Percentiles rank a stretch among this genome's conserved stretches.
Conservation (phyloP, 2,797 vertebrate species). For the Carduelis carduelis region DNA sequence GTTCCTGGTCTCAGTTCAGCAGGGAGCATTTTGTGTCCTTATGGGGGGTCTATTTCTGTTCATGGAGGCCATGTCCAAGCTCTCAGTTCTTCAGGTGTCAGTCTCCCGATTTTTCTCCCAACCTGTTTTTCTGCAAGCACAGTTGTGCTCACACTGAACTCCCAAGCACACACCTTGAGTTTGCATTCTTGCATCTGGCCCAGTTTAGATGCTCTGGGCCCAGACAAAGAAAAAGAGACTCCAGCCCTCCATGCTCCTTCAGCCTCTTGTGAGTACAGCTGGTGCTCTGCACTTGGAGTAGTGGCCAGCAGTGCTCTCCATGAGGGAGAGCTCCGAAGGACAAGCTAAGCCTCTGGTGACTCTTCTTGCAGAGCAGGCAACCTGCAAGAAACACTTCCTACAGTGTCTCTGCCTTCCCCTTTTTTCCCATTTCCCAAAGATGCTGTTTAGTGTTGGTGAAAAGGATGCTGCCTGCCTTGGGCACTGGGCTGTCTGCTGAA, state of each 20-base stretch:
- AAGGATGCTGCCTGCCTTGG: neutral
- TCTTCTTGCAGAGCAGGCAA: neutral
- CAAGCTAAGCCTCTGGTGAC: rapidly evolving
- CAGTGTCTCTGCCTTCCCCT: neutral
- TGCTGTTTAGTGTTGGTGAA: neutral
- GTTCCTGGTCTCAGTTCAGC: neutral
- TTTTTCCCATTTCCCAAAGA: neutral
- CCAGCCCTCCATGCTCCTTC: neutral
- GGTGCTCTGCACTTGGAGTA: neutral
- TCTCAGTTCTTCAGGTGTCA: neutral
- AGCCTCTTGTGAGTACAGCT: neutral
- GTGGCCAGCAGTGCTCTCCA: neutral
- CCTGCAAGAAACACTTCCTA: neutral
- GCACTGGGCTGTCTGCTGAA: neutral
- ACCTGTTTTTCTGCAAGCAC: neutral
- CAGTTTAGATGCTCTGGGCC: neutral
- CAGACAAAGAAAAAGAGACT: neutral
- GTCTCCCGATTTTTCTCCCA: neutral
- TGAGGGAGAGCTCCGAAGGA: neutral
- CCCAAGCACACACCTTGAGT: neutral
- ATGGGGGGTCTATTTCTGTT: neutral
- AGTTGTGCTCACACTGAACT: neutral
- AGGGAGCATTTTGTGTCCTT: neutral
- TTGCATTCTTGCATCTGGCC: neutral
- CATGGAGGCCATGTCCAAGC: rapidly evolving